Conservation (phyloP, 1,140 invertebrate species). For the Pogonomyrmex barbatus region DNA sequence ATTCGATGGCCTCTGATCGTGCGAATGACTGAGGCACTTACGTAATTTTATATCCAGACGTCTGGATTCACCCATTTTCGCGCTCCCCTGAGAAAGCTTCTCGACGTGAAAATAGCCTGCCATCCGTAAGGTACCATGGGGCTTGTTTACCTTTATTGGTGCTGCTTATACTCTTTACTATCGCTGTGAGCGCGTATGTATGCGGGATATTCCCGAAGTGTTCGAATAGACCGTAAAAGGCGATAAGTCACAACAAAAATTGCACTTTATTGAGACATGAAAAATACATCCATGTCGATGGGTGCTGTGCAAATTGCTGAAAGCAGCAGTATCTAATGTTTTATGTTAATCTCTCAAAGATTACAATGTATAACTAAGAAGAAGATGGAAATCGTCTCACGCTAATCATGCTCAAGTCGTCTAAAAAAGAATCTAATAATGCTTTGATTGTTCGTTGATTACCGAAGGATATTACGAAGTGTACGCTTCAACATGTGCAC, state of each 20-base stretch:
- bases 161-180: constrained; percentile 53
- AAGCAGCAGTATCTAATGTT: background rate
- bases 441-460: constrained; percentile 4
- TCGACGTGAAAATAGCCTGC: constrained; percentile 34
- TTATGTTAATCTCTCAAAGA: background rate
- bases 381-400: background rate
- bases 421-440: background rate
- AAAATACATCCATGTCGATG: constrained; percentile 25
- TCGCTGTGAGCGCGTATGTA: constrained; percentile 3
- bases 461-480: constrained; percentile 5
- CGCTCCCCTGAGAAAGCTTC: constrained; percentile 5
- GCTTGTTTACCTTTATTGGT: constrained; percentile 63
- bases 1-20: constrained; percentile 16
- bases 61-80: constrained; percentile 39
- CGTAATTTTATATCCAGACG: constrained; percentile 44
- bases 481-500: constrained; percentile 8
- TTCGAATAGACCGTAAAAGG: constrained; percentile 12
- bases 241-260: constrained; percentile 44
- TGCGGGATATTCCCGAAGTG: constrained; percentile 5
- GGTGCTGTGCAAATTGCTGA: background rate
- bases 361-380: constrained; percentile 8
- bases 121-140: constrained; percentile 30
- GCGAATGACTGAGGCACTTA: constrained; percentile 15
- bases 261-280: constrained; percentile 38
- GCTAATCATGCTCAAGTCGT: background rate